Percentiles rank a stretch among this genome's conserved stretches.
These are phyloP conservation scores for Pipra filicauda DNA, from an alignment of 2,113 vertebrate genomes.

Conservation along the genomic window DNA sequence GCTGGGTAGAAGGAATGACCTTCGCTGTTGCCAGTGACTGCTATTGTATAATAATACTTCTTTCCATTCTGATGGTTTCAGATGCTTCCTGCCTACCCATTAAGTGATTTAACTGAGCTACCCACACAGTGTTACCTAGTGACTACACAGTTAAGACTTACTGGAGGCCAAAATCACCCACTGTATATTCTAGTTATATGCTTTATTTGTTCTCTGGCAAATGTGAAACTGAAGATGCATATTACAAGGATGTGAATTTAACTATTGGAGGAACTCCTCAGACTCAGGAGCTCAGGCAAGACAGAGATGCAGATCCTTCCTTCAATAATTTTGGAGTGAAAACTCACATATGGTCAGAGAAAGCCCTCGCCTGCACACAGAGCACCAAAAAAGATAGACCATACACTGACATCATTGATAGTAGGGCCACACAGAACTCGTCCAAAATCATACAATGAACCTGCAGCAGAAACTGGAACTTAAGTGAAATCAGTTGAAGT, in stretches of 20 bases:
- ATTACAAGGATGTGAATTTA: not conserved
- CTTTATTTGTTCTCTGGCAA: not conserved
- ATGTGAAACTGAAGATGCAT: not conserved
- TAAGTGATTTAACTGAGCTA: slow-evolving; percentile 22
- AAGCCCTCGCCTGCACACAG: not conserved
- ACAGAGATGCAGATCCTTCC: not conserved
- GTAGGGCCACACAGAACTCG: not conserved
- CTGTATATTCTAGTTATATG: not conserved
- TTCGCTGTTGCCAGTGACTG: not conserved
- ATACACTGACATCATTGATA: not conserved
- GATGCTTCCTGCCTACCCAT: not conserved
- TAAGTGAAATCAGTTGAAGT: not conserved
- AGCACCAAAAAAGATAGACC: not conserved
- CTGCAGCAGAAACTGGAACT: not conserved
- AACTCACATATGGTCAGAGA: not conserved
- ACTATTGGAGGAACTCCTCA: not conserved
- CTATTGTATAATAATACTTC: not conserved
- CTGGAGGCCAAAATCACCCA: not conserved
- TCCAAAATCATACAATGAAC: not conserved
- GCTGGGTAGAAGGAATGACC: not conserved
- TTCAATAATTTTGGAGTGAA: not conserved
- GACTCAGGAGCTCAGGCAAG: not conserved
- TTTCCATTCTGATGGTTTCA: slow-evolving; percentile 11
- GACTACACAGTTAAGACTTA: not conserved
- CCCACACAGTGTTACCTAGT: slow-evolving; percentile 28